Evolutionary conservation across 2,888 invertebrate genomes (phyloP).

Genomic region (Lacanobia oleracea): DNA sequence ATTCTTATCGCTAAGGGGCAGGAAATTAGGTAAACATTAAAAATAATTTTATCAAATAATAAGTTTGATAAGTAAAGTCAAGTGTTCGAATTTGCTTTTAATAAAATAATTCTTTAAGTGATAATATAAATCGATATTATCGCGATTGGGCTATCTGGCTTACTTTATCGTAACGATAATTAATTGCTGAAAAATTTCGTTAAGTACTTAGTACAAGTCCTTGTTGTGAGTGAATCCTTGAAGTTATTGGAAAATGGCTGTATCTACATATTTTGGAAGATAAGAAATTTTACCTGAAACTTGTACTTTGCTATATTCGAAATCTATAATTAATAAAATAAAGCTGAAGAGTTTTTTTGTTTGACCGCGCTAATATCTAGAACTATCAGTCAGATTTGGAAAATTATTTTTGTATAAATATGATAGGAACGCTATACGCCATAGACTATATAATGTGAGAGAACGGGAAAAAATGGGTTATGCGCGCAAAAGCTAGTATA

Average conservation of each 20-base stretch:
- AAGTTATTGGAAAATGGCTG: constrained; percentile 17
- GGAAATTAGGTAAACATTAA: constrained; percentile 37
- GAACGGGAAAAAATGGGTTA: no score
- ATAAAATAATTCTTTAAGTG: constrained; percentile 53
- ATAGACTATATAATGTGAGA: no score
- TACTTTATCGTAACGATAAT: constrained; percentile 77
- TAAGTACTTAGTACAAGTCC: constrained; percentile 22
- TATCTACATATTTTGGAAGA: constrained; percentile 3
- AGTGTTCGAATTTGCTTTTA: constrained; percentile 55
- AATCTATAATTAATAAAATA: no score
- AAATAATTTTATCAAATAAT: constrained; percentile 49
- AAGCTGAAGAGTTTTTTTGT: no score
- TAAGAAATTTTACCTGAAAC: not conserved
- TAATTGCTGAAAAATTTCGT: constrained; percentile 71
- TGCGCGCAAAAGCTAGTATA: no score
- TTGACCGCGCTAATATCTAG: no score
- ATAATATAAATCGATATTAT: constrained; percentile 73
- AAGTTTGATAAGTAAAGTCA: constrained; percentile 51
- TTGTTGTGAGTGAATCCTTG: constrained; percentile 31
- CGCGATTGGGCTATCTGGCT: constrained; percentile 71
- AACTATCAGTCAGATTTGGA: no score
- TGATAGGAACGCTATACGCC: no score
- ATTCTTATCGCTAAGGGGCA: constrained; percentile 44
- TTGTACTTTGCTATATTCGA: not conserved
- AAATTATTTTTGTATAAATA: no score